Evolutionary conservation across 1,140 invertebrate genomes (phyloP), one percentile per base, ranked within the genome.

Genomic region (Spodoptera frugiperda): DNA sequence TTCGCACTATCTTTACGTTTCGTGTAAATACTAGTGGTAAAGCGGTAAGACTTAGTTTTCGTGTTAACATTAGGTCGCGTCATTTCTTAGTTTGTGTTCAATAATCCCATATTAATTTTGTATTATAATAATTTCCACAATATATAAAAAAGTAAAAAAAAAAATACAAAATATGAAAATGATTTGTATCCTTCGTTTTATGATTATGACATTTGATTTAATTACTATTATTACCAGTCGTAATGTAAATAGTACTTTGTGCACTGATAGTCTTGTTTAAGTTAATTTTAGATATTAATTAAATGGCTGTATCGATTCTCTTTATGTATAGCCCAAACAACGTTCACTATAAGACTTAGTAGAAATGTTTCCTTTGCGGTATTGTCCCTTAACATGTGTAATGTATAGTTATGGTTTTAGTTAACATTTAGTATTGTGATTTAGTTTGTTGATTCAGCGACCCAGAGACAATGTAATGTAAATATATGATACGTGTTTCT

Each of bases 251-350:
- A 91, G 82, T 88, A 90, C 83, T 90, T 85, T 84, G 82, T 90
- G 90, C 90, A 93, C 90, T 93, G 89, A 91, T 91, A 88, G 84
- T 89, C 80, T 78, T 82, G 81, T 87, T 89, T 92, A 91, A 91
- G 90, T 91, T 91, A 89, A 78, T 84, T 67, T 85, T 39, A 90
- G 87, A 33, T 84, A 77, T 83, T 85, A 85, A 87, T 86, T 59
- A 87, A 85, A 91, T 89, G 89, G 89, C 90, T 92, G 90, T 93
- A 89, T 89, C 72, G 73, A 82, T 85, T 87, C 67, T 85, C 75
- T 75, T 77, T 75, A 79, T 81, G 71, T 87, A 82, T 86, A 77
- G 84, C 87, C 85, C 82, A 87, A 86, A 89, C 76, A 81, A 83
- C 81, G 81, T 89, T 85, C 82, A 84, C 67, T 82, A 83, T 85